These are phyloP conservation scores for Acrocephalus kingi DNA, from an alignment of 2,113 vertebrate genomes.

Conservation along the genomic window DNA sequence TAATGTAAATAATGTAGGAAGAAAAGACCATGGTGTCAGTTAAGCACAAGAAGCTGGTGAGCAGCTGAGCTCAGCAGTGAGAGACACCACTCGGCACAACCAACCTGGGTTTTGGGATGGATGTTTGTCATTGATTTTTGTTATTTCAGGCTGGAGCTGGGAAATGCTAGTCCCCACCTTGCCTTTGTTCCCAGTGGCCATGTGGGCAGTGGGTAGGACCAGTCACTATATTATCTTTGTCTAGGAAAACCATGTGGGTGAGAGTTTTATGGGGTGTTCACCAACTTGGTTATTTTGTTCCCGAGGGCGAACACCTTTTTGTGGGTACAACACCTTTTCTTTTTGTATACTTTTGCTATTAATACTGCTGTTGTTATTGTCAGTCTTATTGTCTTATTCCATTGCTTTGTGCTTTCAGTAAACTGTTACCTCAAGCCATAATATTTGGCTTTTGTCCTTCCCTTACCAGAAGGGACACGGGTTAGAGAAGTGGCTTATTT, in stretches of 20 bases:
- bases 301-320: fast-evolving
- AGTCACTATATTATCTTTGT: too few species aligned
- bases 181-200: fast-evolving
- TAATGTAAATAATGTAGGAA: neutral
- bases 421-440: neutral
- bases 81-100: fast-evolving
- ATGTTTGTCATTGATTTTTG: neutral
- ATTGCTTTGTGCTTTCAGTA: neutral
- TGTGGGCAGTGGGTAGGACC: neutral
- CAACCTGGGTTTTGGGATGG: neutral
- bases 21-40: neutral
- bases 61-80: neutral
- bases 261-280: fast-evolving
- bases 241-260: neutral
- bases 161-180: neutral
- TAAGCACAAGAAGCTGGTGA: neutral
- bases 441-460: neutral
- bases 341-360: neutral
- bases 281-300: neutral
- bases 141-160: neutral
- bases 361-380: neutral
- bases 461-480: neutral
- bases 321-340: neutral
- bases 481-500: neutral
- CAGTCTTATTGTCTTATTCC: neutral